Conservation (phyloP, 2,797 vertebrate genomes). For the Aythya fuligula region DNA sequence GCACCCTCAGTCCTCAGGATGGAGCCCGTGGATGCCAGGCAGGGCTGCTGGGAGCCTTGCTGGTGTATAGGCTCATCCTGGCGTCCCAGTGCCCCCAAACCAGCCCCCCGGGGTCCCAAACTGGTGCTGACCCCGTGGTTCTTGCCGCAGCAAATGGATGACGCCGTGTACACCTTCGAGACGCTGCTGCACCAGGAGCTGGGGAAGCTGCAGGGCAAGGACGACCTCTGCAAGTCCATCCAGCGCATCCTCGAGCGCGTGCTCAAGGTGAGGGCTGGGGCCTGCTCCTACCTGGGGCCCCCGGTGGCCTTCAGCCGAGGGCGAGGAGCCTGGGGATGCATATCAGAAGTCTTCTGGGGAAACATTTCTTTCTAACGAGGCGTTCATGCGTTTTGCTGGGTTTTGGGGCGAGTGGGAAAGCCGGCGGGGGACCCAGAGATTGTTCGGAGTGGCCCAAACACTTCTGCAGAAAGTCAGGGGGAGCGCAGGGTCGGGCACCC, state of each 20-base stretch:
- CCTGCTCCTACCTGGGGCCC: rapidly evolving
- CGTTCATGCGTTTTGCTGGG: not conserved
- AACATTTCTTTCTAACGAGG: not conserved
- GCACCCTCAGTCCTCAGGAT: rapidly evolving
- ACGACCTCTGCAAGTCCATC: conserved; percentile 89
- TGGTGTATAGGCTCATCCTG: rapidly evolving
- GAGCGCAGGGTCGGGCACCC: not conserved
- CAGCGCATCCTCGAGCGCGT: conserved; percentile 94
- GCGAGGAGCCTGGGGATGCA: too few species aligned
- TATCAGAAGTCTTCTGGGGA: not conserved
- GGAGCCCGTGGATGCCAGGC: rapidly evolving
- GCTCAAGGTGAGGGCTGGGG: conserved; percentile 86
- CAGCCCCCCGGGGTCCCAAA: not conserved
- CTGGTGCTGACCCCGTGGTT: rapidly evolving
- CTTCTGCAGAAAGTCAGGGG: not conserved
- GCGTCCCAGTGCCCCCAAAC: not conserved
- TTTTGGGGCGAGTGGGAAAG: not conserved
- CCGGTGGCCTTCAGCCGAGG: not conserved
- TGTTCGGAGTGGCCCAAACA: not conserved
- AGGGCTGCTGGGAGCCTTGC: not conserved
- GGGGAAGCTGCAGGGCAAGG: conserved; percentile 80
- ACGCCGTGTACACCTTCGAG: conserved; percentile 92
- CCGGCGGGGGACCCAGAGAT: not conserved
- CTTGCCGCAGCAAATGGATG: conserved; percentile 91
- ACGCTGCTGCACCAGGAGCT: conserved; percentile 93